Evolutionary conservation across 2,888 invertebrate species (phyloP).

Genomic region (Drosophila villosipedis): DNA sequence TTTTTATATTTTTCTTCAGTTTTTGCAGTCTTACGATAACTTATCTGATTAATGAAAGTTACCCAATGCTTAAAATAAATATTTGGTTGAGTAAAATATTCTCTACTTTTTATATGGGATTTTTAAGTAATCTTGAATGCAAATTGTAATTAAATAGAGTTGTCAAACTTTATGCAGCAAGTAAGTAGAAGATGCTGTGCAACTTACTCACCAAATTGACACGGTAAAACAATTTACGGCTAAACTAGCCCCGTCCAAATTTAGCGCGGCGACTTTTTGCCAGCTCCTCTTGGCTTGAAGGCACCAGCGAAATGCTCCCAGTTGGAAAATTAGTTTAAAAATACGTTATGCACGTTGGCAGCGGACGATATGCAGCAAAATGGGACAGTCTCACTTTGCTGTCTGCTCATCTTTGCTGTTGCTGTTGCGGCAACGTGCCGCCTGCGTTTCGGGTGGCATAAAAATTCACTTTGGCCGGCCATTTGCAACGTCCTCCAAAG

Average conservation of each 20-base stretch:
- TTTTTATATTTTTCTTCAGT: not conserved
- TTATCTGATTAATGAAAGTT: not conserved
- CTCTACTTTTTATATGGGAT: not conserved
- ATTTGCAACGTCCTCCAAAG: conserved; percentile 26
- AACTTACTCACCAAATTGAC: conserved; percentile 66
- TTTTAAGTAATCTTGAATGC: conserved; percentile 12
- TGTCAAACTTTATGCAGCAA: conserved; percentile 39
- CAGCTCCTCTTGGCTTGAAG: conserved; percentile 42
- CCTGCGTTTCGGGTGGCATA: conserved; percentile 70
- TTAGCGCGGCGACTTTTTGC: conserved; percentile 21
- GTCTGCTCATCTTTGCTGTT: conserved; percentile 16
- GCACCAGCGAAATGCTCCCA: conserved; percentile 72
- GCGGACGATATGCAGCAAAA: conserved; percentile 16
- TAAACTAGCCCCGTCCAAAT: conserved; percentile 43
- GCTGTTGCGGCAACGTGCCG: conserved; percentile 37
- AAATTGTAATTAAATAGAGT: conserved; percentile 45
- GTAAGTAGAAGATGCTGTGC: conserved; percentile 1
- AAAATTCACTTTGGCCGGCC: conserved; percentile 72
- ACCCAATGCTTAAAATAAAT: not conserved
- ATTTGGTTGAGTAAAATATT: not conserved
- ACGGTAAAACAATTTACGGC: conserved; percentile 78
- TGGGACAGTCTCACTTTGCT: not conserved
- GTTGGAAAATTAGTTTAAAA: conserved; percentile 81
- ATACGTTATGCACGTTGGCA: conserved; percentile 46
- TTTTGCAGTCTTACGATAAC: not conserved